These are phyloP conservation scores for Phenganax marumi DNA, from an alignment of 92 coral and sea anemone genomes.

Conservation along the genomic window DNA sequence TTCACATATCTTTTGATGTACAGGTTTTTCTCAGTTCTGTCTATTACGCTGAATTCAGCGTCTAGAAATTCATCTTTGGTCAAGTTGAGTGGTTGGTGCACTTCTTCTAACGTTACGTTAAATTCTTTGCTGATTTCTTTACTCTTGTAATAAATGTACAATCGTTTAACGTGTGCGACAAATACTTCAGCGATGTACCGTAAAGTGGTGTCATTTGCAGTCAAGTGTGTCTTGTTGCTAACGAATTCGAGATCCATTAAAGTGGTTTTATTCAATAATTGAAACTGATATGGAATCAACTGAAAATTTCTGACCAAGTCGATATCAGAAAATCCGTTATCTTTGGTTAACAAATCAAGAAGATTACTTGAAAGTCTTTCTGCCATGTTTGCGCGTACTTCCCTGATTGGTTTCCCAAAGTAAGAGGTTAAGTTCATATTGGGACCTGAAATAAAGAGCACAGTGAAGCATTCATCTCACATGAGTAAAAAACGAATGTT, in stretches of 20 bases:
- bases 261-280: slow-evolving; percentile 9
- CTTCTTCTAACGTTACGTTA: slow-evolving; percentile 23
- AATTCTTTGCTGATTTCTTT: neutral
- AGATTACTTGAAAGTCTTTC: slow-evolving; percentile 7
- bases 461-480: neutral
- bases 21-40: slow-evolving; percentile 2
- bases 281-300: slow-evolving; percentile 20
- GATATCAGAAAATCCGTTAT: slow-evolving; percentile 26
- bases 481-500: no score
- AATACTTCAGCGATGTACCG: neutral
- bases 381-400: neutral
- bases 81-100: slow-evolving; percentile 3
- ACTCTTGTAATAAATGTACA: slow-evolving; percentile 18
- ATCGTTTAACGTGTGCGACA: neutral
- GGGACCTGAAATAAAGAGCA: slow-evolving; percentile 5
- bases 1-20: slow-evolving; percentile 2
- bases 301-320: slow-evolving; percentile 34
- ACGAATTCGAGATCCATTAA: slow-evolving; percentile 27
- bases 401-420: neutral
- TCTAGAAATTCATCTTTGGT: slow-evolving; percentile 19
- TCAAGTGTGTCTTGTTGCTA: slow-evolving; percentile 4
- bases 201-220: slow-evolving; percentile 7
- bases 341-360: slow-evolving; percentile 10
- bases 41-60: neutral
- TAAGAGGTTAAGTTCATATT: slow-evolving; percentile 12